Evolutionary conservation across 2,888 invertebrate species (phyloP).

Genomic region (Tetragonula carbonaria): DNA sequence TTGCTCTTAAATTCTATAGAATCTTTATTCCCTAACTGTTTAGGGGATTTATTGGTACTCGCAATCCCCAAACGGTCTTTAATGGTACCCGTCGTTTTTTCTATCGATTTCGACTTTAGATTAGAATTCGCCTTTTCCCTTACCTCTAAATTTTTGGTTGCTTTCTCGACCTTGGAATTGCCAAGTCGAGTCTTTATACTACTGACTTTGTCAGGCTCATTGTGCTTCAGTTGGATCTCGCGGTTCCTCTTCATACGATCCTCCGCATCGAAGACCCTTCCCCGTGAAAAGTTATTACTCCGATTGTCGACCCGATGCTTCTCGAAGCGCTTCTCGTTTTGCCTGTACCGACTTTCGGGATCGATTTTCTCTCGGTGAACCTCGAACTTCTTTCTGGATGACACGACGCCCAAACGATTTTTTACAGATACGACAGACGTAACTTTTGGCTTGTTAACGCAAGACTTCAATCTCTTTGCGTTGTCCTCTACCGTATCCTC

Average conservation of each 20-base stretch:
- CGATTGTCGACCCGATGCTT: constrained; percentile 63
- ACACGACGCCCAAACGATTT: constrained; percentile 74
- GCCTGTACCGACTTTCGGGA: constrained; percentile 57
- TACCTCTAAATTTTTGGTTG: constrained; percentile 47
- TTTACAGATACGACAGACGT: constrained; percentile 81
- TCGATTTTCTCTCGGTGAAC: constrained; percentile 63
- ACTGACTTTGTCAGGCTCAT: constrained; percentile 54
- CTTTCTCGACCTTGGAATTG: constrained; percentile 64
- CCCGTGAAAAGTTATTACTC: constrained; percentile 60
- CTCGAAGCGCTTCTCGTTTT: constrained; percentile 65
- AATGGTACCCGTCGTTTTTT: constrained; percentile 66
- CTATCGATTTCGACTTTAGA: constrained; percentile 34
- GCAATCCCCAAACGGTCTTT: constrained; percentile 77
- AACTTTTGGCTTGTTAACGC: constrained; percentile 78
- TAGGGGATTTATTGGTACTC: constrained; percentile 50
- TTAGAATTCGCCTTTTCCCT: constrained; percentile 58
- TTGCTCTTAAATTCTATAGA: constrained; percentile 50
- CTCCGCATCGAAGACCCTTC: constrained; percentile 52
- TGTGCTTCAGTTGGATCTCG: constrained; percentile 38
- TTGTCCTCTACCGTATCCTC: constrained; percentile 73
- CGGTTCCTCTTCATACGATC: constrained; percentile 58
- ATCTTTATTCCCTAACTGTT: constrained; percentile 48
- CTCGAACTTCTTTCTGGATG: constrained; percentile 76
- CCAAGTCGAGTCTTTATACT: constrained; percentile 63
- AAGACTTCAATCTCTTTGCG: constrained; percentile 75